Conservation (phyloP, 2,888 invertebrate species). For the Axea sp. region DNA sequence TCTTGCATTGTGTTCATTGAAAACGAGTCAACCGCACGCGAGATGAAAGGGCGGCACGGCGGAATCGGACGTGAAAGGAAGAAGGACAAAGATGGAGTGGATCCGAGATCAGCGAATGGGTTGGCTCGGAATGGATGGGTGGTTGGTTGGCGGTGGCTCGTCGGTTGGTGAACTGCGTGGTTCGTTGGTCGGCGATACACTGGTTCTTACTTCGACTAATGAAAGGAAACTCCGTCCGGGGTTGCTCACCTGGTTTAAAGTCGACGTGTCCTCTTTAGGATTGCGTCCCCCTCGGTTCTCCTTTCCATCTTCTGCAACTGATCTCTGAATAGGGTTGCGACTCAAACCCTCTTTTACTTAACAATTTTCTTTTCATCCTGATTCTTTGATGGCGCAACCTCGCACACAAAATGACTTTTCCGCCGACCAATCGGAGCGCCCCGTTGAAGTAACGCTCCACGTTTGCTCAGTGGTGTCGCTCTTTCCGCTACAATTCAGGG, state of each 20-base stretch:
- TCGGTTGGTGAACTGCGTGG: constrained; percentile 70
- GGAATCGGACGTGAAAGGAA: too few species aligned
- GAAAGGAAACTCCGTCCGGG: constrained; percentile 78
- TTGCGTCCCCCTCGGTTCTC: constrained; percentile 30
- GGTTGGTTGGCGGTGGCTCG: constrained; percentile 72
- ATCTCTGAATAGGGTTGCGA: constrained; percentile 50
- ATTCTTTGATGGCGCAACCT: constrained; percentile 45
- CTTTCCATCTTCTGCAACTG: constrained; percentile 64
- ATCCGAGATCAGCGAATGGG: constrained; percentile 68
- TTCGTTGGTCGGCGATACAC: constrained; percentile 68
- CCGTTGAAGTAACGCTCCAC: too few species aligned
- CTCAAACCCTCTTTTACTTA: constrained; percentile 56
- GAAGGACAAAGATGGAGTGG: constrained; percentile 65
- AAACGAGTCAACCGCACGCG: constrained; percentile 79
- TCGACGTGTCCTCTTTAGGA: constrained; percentile 75
- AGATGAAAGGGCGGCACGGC: constrained; percentile 69
- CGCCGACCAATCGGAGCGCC: constrained; percentile 8
- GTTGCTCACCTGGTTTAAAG: constrained; percentile 75
- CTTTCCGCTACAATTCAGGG: too few species aligned
- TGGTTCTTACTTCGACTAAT: constrained; percentile 78
- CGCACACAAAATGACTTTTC: constrained; percentile 49
- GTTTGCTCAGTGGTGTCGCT: too few species aligned
- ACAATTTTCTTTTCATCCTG: constrained; percentile 61
- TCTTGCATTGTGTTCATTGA: constrained; percentile 79
- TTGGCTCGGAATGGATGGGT: constrained; percentile 61